A percentile compares a stretch with the other conserved stretches of the same genome.
These are phyloP conservation scores for Babylonia areolata DNA, from an alignment of 1,140 invertebrate species.

Conservation along the genomic window DNA sequence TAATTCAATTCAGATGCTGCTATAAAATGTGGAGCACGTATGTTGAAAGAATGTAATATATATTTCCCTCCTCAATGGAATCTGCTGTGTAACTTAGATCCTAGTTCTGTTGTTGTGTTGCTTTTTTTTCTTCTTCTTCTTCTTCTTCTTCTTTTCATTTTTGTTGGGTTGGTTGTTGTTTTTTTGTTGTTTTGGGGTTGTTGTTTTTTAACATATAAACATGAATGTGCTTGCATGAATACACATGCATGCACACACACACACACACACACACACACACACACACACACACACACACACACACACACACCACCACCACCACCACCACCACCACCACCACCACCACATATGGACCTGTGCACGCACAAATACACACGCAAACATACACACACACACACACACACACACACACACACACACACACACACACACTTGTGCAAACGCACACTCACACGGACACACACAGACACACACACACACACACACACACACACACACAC, in stretches of 20 bases:
- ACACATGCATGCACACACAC: neutral
- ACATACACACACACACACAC: neutral
- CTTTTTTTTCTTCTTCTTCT: no score
- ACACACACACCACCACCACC: neutral
- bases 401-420: neutral
- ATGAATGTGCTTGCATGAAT: neutral
- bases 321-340: no score
- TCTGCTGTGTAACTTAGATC: no score
- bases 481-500: neutral
- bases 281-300: neutral
- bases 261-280: constrained; percentile 11
- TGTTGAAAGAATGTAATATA: no score
- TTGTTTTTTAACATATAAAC: no score
- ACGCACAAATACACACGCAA: neutral
- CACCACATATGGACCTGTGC: neutral
- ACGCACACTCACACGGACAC: neutral
- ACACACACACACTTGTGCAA: neutral
- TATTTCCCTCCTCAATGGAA: no score
- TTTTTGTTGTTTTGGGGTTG: no score
- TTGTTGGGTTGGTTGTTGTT: no score
- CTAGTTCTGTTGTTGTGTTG: no score
- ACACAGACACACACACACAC: neutral
- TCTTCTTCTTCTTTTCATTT: no score
- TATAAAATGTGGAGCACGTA: no score
- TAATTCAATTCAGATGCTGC: no score